These are phyloP conservation scores for Apocheima hispidaria DNA, from an alignment of 2,888 invertebrate species.

Conservation along the genomic window DNA sequence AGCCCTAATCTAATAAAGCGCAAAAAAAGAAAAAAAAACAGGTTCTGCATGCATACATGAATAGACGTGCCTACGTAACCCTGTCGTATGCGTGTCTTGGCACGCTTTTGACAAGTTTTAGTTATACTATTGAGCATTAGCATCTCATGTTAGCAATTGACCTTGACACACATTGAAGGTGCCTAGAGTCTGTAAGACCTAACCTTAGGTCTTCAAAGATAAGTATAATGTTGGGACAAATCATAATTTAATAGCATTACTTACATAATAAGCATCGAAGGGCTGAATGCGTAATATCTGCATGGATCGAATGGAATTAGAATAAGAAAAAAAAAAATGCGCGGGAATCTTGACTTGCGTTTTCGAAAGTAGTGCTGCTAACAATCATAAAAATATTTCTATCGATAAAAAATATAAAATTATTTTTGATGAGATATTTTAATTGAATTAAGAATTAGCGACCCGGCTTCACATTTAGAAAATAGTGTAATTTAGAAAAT, in stretches of 20 bases:
- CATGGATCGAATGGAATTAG: not conserved
- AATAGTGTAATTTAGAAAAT: too few species aligned
- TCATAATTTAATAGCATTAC: not conserved
- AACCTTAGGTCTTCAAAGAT: not conserved
- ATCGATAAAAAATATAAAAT: constrained; percentile 10
- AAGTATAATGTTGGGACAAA: not conserved
- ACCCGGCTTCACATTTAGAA: too few species aligned
- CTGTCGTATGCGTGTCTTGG: too few species aligned
- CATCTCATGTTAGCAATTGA: constrained; percentile 46
- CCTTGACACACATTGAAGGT: constrained; percentile 30
- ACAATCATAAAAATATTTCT: not conserved
- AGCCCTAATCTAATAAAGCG: too few species aligned
- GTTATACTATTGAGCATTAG: constrained; percentile 46
- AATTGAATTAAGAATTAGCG: not conserved
- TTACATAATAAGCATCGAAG: not conserved
- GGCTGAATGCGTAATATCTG: not conserved
- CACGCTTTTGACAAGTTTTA: constrained; percentile 24
- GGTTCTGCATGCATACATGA: too few species aligned
- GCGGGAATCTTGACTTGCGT: not conserved
- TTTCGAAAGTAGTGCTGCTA: not conserved
- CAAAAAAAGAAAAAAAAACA: too few species aligned
- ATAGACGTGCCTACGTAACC: too few species aligned
- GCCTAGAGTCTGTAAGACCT: not conserved
- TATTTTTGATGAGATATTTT: not conserved
- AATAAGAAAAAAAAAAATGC: not conserved